Evolutionary conservation across 2,113 vertebrate species (phyloP).

Genomic region (Menura novaehollandiae): DNA sequence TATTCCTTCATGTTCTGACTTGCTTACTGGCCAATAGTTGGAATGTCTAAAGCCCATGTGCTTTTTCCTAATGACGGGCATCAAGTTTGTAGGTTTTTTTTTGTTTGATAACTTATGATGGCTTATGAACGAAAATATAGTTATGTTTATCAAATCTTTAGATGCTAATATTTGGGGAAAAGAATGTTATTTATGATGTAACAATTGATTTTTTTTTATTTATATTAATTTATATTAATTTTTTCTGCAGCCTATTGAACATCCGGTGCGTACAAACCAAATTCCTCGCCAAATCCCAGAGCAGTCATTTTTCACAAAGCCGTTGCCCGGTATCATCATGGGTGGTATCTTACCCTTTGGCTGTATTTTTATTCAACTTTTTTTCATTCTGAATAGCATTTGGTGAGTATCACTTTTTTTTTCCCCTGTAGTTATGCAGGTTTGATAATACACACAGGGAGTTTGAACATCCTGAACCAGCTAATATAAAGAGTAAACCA

Average conservation of each 20-base stretch:
- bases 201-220: neutral
- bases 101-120: neutral
- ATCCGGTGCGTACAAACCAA: constrained; percentile 86
- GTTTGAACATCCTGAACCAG: neutral
- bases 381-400: constrained; percentile 93
- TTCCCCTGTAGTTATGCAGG: neutral
- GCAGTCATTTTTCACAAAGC: constrained; percentile 87
- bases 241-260: constrained; percentile 78
- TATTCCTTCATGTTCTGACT: neutral
- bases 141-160: neutral
- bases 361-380: constrained; percentile 92
- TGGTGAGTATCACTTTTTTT: constrained; percentile 72
- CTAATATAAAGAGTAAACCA: neutral
- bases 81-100: neutral
- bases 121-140: neutral
- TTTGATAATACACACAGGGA: neutral
- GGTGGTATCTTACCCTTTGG: constrained; percentile 90
- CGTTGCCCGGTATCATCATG: constrained; percentile 84
- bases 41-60: neutral
- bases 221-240: accelerated
- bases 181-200: neutral
- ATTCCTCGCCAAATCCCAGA: constrained; percentile 84
- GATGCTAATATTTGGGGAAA: neutral
- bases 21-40: neutral
- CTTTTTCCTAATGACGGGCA: neutral